A percentile compares a stretch with the other conserved stretches of the same genome.
Evolutionary conservation across 1,140 invertebrate species (phyloP).

Genomic region (Zaprionus inermis): DNA sequence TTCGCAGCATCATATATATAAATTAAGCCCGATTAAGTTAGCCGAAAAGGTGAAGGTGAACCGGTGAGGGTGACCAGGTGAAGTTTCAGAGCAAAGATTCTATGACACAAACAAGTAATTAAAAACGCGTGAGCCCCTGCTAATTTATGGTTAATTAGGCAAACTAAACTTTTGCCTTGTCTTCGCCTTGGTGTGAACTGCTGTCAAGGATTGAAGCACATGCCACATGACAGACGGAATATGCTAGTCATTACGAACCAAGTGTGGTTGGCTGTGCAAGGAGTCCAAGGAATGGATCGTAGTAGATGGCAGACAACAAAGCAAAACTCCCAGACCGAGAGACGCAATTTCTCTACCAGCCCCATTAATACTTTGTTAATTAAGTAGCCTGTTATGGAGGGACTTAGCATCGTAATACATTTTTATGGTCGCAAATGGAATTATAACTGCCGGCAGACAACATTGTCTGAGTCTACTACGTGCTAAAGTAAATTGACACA

Average conservation of each 20-base stretch:
- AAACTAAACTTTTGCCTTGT: conserved; percentile 45
- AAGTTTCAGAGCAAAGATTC: conserved; percentile 13
- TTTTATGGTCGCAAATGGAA: conserved; percentile 72
- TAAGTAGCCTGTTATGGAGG: conserved; percentile 63
- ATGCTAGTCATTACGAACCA: conserved; percentile 1
- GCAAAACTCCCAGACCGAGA: neutral
- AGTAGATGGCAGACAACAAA: too few relatives aligned
- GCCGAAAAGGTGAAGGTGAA: conserved; percentile 48
- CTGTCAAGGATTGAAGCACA: conserved; percentile 34
- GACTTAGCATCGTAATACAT: conserved; percentile 67
- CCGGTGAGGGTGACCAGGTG: conserved; percentile 37
- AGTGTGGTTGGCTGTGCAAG: neutral
- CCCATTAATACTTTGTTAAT: conserved; percentile 61
- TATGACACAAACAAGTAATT: conserved; percentile 58
- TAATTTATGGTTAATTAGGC: conserved; percentile 74
- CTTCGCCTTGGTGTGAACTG: neutral
- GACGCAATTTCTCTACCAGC: conserved; percentile 16
- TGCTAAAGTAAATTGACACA: neutral
- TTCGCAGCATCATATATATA: conserved; percentile 42
- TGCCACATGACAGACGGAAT: conserved; percentile 32
- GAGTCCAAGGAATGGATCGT: too few relatives aligned
- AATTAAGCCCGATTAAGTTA: conserved; percentile 63
- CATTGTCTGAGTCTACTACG: neutral
- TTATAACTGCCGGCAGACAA: conserved; percentile 54
- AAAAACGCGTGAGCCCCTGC: conserved; percentile 59